phyloP scores from a whole-genome alignment of 1,140 invertebrate genomes.

The Pemphigus obesinymphae region DNA sequence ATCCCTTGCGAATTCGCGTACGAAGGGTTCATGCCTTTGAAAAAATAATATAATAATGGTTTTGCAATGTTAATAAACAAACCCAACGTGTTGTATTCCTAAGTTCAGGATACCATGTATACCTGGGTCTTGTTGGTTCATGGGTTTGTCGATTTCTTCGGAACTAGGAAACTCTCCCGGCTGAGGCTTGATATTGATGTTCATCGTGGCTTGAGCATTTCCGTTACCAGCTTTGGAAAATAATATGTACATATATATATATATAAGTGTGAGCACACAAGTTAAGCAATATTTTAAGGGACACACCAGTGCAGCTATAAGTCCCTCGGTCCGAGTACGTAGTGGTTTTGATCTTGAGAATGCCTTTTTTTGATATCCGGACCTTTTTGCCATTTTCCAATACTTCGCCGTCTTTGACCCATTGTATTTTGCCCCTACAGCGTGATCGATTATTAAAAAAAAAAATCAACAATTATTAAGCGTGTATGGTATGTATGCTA shows the following conservation, averaged over 20 bases:
- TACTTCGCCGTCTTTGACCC: conserved; percentile 73
- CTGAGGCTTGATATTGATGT: conserved; percentile 65
- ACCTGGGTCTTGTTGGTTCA: conserved; percentile 51
- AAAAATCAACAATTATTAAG: no score
- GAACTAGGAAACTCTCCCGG: conserved; percentile 72
- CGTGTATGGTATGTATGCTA: no score
- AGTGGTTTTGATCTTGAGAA: conserved; percentile 73
- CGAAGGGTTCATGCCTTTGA: conserved; percentile 14
- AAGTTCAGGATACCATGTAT: no score
- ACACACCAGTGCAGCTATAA: conserved; percentile 74
- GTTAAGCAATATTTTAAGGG: no score
- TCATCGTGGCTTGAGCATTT: conserved; percentile 65
- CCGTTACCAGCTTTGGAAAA: conserved; percentile 50
- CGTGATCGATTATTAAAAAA: background rate
- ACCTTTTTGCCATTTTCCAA: conserved; percentile 69
- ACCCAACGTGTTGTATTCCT: no score
- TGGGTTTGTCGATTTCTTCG: conserved; percentile 61
- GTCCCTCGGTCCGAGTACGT: conserved; percentile 70
- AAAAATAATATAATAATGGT: no score
- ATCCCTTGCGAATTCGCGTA: conserved; percentile 21
- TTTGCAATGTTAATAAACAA: no score
- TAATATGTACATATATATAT: background rate
- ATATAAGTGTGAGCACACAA: conserved; percentile 53
- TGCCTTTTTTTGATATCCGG: conserved; percentile 80
- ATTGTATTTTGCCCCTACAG: conserved; percentile 62